Evolutionary conservation across 2,797 vertebrate genomes (phyloP).

Genomic region (Lacerta viridis): DNA sequence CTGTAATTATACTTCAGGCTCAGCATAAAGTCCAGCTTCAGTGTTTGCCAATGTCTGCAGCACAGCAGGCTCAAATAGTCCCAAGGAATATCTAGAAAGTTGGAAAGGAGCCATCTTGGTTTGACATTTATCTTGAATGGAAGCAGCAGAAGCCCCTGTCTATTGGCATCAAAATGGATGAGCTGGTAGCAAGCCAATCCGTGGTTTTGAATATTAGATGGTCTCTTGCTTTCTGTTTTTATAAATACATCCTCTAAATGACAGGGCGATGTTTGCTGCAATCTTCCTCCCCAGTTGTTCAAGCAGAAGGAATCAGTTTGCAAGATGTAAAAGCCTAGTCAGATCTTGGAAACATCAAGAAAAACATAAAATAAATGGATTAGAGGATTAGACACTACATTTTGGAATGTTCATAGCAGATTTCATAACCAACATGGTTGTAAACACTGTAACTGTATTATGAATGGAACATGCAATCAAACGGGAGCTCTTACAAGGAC

Average conservation of each 20-base stretch:
- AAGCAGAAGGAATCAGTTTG: constrained; percentile 77
- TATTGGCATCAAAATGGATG: constrained; percentile 75
- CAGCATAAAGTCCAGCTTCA: constrained; percentile 73
- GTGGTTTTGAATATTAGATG: constrained; percentile 73
- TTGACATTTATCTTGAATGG: constrained; percentile 75
- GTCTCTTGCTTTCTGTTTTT: constrained; percentile 73
- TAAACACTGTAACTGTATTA: constrained; percentile 70
- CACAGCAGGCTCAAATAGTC: constrained; percentile 69
- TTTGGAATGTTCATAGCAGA: constrained; percentile 70
- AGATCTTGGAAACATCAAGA: constrained; percentile 77
- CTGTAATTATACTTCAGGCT: constrained; percentile 75
- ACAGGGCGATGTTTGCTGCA: constrained; percentile 77
- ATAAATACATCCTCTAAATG: constrained; percentile 72
- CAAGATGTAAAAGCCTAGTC: constrained; percentile 77
- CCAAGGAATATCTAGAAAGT: constrained; percentile 68
- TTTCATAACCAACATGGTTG: constrained; percentile 71
- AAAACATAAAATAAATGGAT: constrained; percentile 74
- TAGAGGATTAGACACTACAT: constrained; percentile 75
- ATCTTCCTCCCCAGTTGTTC: constrained; percentile 73
- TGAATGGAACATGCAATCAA: constrained; percentile 74
- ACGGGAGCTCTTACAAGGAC: constrained; percentile 57
- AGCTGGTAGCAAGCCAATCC: constrained; percentile 72
- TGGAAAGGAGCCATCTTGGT: constrained; percentile 69
- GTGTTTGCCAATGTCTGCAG: constrained; percentile 69
- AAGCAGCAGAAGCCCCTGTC: neutral